phyloP scores from a whole-genome alignment of 2,797 vertebrate species.

The Artibeus lituratus region DNA sequence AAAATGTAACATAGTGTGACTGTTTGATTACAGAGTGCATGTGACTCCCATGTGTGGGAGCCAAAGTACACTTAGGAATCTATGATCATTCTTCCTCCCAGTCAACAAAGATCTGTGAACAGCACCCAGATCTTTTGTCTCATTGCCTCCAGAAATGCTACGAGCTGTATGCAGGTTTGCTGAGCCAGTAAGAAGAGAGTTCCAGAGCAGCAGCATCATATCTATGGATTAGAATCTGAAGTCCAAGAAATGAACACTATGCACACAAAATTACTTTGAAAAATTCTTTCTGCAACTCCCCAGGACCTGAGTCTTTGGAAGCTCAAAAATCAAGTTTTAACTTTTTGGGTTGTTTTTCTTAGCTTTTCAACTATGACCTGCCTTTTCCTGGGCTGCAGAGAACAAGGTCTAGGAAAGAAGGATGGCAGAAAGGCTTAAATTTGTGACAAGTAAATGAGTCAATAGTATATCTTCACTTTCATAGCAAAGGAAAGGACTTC shows the following conservation, averaged over 20 bases:
- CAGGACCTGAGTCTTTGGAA: background rate
- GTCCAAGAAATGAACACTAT: background rate
- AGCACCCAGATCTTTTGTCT: background rate
- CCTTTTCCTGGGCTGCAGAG: background rate
- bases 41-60: background rate
- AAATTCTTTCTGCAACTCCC: background rate
- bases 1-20: background rate
- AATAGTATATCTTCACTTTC: background rate
- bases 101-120: background rate
- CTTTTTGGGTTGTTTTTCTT: background rate
- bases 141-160: background rate
- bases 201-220: background rate
- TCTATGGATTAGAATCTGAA: background rate
- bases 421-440: background rate
- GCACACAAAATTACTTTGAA: background rate
- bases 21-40: background rate
- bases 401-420: background rate
- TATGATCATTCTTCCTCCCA: background rate
- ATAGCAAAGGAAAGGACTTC: background rate
- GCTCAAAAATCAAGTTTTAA: slow-evolving; percentile 16
- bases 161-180: background rate
- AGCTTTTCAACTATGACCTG: background rate
- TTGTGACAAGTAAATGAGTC: background rate
- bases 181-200: background rate
- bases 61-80: background rate